Evolutionary conservation across 2,797 vertebrate species (phyloP).

Genomic region (Triplophysa bombifrons): DNA sequence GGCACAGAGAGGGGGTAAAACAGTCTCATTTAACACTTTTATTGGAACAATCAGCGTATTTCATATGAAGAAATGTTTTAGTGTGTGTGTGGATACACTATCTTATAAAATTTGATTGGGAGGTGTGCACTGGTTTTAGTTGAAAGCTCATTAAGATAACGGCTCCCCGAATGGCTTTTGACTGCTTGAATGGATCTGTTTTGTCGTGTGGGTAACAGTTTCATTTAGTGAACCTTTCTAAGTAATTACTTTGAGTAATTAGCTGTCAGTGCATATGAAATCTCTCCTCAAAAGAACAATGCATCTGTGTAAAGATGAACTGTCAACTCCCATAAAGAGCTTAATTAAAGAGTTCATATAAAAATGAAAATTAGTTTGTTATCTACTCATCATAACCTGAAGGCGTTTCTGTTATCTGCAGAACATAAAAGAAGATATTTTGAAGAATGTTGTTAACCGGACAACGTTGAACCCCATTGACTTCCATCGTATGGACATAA

Average conservation of each 20-base stretch:
- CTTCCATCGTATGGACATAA: too few relatives aligned
- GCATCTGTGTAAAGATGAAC: neutral
- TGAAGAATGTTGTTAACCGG: too few relatives aligned
- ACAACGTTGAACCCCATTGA: too few relatives aligned
- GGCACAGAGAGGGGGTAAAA: neutral
- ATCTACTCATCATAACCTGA: too few relatives aligned
- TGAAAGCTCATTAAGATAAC: neutral
- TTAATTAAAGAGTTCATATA: neutral
- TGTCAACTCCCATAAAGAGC: neutral
- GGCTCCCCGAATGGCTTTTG: neutral
- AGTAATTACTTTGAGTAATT: neutral
- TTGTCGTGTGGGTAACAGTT: neutral
- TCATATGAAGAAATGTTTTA: neutral
- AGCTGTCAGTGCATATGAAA: neutral
- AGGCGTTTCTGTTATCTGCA: too few relatives aligned
- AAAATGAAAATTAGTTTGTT: too few relatives aligned
- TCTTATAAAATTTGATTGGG: neutral
- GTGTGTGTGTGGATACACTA: neutral
- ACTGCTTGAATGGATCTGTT: conserved; percentile 7
- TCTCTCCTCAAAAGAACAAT: neutral
- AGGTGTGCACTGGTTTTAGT: neutral
- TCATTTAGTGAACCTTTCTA: neutral
- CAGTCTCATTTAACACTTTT: neutral
- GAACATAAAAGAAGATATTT: too few relatives aligned
- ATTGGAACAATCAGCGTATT: neutral